Percentiles rank a stretch among this genome's conserved stretches.
These are phyloP conservation scores for Drosophila repleta DNA, from an alignment of 1,140 invertebrate species.

Conservation along the genomic window DNA sequence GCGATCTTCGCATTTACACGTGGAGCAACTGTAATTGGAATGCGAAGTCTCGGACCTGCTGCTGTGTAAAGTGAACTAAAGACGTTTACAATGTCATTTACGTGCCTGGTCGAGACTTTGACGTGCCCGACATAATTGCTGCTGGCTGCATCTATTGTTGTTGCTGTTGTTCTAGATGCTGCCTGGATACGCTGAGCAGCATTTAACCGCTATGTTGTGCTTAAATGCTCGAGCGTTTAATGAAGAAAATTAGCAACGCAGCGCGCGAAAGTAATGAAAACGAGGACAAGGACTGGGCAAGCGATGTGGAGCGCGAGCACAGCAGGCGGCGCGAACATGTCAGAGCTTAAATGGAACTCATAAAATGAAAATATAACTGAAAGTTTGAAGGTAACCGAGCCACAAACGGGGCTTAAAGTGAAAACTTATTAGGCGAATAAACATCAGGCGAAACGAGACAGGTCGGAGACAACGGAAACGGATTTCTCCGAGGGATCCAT, in stretches of 20 bases:
- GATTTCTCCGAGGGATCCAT: too few relatives aligned
- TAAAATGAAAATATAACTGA: constrained; percentile 1
- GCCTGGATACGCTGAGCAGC: constrained; percentile 53
- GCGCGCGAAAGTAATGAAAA: constrained; percentile 9
- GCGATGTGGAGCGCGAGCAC: background rate
- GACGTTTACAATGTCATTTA: constrained; percentile 31
- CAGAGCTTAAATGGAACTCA: background rate
- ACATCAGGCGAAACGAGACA: too few relatives aligned
- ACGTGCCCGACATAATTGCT: constrained; percentile 26
- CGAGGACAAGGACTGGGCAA: constrained; percentile 4
- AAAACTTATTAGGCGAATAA: background rate
- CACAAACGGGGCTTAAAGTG: background rate
- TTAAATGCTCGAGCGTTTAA: constrained; percentile 74
- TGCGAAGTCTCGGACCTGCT: background rate
- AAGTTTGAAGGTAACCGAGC: background rate
- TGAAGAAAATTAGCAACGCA: constrained; percentile 72
- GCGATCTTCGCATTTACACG: background rate
- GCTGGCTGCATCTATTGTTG: constrained; percentile 16
- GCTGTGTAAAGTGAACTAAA: background rate
- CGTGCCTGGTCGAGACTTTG: constrained; percentile 5
- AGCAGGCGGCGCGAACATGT: background rate
- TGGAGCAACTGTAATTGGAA: background rate
- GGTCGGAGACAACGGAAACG: too few relatives aligned
- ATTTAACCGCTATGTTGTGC: constrained; percentile 66
- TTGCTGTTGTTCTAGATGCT: constrained; percentile 32